Conservation (phyloP, 2,113 vertebrate species). For the Tragelaphus scriptus region DNA sequence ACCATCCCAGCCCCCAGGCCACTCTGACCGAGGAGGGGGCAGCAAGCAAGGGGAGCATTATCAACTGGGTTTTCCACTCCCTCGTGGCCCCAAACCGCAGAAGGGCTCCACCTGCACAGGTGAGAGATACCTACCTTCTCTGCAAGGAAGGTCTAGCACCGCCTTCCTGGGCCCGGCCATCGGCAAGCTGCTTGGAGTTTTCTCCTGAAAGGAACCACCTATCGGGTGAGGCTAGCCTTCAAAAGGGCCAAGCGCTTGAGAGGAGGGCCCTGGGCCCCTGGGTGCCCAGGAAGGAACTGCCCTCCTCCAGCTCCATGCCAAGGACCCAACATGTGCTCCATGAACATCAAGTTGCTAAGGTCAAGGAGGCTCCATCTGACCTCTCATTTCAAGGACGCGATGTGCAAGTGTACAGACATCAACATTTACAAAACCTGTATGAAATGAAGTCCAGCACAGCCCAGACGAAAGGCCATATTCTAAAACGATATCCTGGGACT, state of each 20-base stretch:
- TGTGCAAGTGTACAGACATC: not conserved
- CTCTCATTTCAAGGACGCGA: not conserved
- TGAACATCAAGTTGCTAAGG: not conserved
- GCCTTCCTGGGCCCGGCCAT: not conserved
- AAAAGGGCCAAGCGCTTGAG: not conserved
- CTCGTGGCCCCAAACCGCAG: not conserved
- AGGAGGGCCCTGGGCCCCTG: too few relatives aligned
- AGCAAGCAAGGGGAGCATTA: not conserved
- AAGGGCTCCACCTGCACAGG: not conserved
- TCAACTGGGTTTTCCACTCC: not conserved
- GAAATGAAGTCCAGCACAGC: not conserved
- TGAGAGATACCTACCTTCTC: not conserved
- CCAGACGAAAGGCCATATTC: not conserved
- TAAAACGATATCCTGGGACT: not conserved
- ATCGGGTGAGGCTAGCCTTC: not conserved
- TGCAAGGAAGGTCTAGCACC: not conserved
- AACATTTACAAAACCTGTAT: not conserved
- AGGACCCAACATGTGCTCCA: not conserved
- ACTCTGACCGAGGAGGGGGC: not conserved
- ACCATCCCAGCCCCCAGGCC: not conserved
- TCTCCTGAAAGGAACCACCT: not conserved
- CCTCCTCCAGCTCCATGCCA: not conserved
- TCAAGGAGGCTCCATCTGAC: not conserved
- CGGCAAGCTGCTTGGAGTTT: not conserved
- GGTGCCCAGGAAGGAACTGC: not conserved